Conservation (phyloP, 1,140 invertebrate species). For the Lepidurus packardi region DNA sequence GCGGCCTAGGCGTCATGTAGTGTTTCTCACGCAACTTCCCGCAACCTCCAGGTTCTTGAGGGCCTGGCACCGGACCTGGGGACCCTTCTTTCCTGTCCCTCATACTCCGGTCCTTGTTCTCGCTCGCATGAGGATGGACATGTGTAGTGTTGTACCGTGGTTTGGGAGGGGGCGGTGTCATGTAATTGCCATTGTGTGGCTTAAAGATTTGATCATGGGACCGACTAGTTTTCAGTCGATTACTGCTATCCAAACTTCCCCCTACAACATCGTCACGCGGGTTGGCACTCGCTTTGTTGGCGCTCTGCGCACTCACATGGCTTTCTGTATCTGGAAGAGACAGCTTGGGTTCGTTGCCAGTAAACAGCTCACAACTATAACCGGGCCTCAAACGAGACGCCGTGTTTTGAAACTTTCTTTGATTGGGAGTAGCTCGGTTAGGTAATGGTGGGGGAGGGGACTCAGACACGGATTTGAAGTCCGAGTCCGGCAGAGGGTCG, state of each 20-base stretch:
- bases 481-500: slow-evolving; percentile 49
- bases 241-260: not conserved
- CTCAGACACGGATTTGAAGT: slow-evolving; percentile 39
- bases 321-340: slow-evolving; percentile 24
- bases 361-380: not conserved
- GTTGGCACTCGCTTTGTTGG: not conserved
- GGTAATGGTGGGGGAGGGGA: slow-evolving; percentile 52
- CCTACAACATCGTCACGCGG: not conserved
- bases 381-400: slow-evolving; percentile 16
- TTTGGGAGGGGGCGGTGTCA: slow-evolving; percentile 31
- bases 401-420: not conserved
- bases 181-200: slow-evolving; percentile 20
- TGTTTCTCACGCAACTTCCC: not conserved
- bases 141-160: not conserved
- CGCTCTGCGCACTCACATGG: not conserved
- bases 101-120: not conserved
- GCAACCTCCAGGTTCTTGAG: not conserved
- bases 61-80: not conserved
- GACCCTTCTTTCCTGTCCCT: slow-evolving; percentile 26
- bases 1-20: not conserved
- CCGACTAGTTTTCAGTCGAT: slow-evolving; percentile 26
- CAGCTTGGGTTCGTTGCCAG: not conserved
- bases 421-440: slow-evolving; percentile 37
- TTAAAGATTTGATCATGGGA: slow-evolving; percentile 31
- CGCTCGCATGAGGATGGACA: not conserved